Percentiles rank a stretch among this genome's conserved stretches.
Evolutionary conservation across 1,140 invertebrate genomes (phyloP).

Genomic region (Melanaphis sacchari): DNA sequence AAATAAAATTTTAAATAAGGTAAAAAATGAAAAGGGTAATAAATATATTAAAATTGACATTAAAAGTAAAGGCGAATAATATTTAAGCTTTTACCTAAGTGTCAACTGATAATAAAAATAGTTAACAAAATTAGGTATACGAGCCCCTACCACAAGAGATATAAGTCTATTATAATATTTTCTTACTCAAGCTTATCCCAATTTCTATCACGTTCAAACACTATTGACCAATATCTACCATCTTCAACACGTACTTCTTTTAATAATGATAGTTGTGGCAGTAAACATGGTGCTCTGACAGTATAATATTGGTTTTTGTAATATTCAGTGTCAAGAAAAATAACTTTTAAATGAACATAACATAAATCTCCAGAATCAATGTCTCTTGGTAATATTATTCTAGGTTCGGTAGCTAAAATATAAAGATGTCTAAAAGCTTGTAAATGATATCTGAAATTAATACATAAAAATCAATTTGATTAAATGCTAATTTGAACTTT

Average conservation of each 20-base stretch:
- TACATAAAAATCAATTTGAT: neutral
- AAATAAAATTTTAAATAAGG: too few species aligned
- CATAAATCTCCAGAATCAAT: constrained; percentile 80
- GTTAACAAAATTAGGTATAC: neutral
- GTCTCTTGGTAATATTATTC: constrained; percentile 86
- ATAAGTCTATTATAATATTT: neutral
- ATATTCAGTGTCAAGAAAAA: constrained; percentile 66
- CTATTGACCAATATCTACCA: constrained; percentile 85
- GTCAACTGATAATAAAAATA: neutral
- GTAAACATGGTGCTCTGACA: constrained; percentile 80
- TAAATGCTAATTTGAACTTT: constrained; percentile 6
- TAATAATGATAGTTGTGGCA: constrained; percentile 82
- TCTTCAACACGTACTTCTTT: constrained; percentile 74
- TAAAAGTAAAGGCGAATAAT: too few species aligned
- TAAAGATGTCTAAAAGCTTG: constrained; percentile 96
- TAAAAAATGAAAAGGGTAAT: too few species aligned
- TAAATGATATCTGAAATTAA: constrained; percentile 67
- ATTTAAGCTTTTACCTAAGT: too few species aligned
- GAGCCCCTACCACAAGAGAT: neutral
- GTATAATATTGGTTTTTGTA: constrained; percentile 68
- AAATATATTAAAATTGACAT: too few species aligned
- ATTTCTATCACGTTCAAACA: constrained; percentile 81
- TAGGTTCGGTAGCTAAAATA: constrained; percentile 88
- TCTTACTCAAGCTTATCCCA: constrained; percentile 79
- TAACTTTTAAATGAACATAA: constrained; percentile 78